Percentiles rank a stretch among this genome's conserved stretches.
phyloP scores from a whole-genome alignment of 2,888 invertebrate species.

The Cataglyphis albicans region DNA sequence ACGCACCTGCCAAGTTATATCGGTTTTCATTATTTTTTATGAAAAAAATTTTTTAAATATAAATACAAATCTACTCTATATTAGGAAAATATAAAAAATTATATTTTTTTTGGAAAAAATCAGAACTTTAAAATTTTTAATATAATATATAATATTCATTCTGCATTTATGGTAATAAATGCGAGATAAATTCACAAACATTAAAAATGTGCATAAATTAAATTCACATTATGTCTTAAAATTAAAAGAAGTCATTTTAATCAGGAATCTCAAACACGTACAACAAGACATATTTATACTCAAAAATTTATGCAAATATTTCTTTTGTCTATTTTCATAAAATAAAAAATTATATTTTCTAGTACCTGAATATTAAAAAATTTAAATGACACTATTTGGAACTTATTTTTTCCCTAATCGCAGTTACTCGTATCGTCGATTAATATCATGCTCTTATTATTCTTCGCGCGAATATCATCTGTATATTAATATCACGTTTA shows the following conservation, averaged over 20 bases:
- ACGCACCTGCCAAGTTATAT: constrained; percentile 3
- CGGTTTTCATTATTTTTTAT: constrained; percentile 16
- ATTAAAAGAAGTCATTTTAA: not conserved
- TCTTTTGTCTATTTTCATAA: not conserved
- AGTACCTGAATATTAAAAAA: not conserved
- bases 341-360: not conserved
- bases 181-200: not conserved
- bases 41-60: not conserved
- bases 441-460: not conserved
- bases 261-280: not conserved
- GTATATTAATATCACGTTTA: constrained; percentile 41
- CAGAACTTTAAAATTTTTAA: not conserved
- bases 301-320: not conserved
- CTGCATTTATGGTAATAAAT: not conserved
- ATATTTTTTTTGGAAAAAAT: not conserved
- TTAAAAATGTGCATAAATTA: constrained; percentile 5
- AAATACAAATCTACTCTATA: not conserved
- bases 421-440: not conserved
- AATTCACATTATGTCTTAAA: not conserved
- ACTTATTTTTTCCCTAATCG: not conserved
- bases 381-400: not conserved
- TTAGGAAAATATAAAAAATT: not conserved
- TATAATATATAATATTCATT: constrained; percentile 1
- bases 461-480: constrained; percentile 24
- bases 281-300: not conserved